phyloP scores from a whole-genome alignment of 2,113 vertebrate species.

The Apus apus region DNA sequence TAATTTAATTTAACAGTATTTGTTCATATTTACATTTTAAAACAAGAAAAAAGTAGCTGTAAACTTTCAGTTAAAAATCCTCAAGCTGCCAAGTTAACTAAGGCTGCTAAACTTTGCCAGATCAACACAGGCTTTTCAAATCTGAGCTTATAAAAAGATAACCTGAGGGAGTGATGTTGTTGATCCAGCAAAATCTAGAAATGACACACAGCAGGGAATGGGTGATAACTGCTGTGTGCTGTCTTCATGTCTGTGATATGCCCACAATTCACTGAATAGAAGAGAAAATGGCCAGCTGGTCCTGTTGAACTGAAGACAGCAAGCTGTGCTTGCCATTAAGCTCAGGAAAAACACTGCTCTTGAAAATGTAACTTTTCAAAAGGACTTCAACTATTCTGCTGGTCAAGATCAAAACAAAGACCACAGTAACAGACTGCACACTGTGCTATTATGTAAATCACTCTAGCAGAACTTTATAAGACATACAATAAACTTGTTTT shows the following conservation, averaged over 20 bases:
- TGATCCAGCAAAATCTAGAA: neutral
- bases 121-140: neutral
- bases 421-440: neutral
- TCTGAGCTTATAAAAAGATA: neutral
- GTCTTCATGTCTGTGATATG: neutral
- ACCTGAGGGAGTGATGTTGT: neutral
- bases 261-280: neutral
- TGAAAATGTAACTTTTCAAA: conserved; percentile 1
- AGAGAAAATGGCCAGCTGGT: neutral
- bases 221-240: neutral
- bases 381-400: neutral
- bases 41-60: neutral
- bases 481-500: neutral
- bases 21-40: neutral
- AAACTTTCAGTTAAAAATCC: neutral
- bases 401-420: neutral
- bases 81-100: neutral
- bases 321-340: neutral
- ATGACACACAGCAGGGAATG: neutral
- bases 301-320: neutral
- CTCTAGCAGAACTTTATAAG: neutral
- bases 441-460: neutral
- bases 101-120: neutral
- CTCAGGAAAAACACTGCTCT: neutral
- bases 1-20: no score